Evolutionary conservation across 1,140 invertebrate genomes (phyloP), one percentile per base, ranked within the genome.

Genomic region (Hydropsyche tenuis): DNA sequence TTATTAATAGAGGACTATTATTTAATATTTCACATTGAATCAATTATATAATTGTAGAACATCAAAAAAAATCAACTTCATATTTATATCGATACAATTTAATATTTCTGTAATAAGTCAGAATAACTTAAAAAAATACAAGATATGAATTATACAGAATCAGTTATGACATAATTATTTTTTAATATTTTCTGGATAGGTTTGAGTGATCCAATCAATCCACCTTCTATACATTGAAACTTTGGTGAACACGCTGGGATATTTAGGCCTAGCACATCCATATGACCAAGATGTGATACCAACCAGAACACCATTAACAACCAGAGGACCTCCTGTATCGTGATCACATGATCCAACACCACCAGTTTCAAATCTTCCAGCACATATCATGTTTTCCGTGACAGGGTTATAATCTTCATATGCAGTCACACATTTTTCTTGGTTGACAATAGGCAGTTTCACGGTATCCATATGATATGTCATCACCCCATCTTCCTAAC

Each of bases 191-290:
- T n/a, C n/a, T n/a, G n/a, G n/a, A n/a, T n/a, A n/a, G n/a, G n/a
- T n/a, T n/a, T n/a, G n/a, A n/a, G n/a, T n/a, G n/a, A n/a, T n/a
- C n/a, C n/a, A n/a, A 53, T 53, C 51, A 27, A 77, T 77, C 87
- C 87, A 88, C 23, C 80, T 60, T n/a, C 75, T 75, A 1, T 83
- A 78, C 30, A 63, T 69, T 4, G 79, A 62, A 0, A 89, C 85
- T 69, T 87, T 84, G 0, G 87, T 88, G 72, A 91, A 92, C 1
- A 91, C 87, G 0, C 90, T 87, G 0, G 90, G 90, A 37, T 84
- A 84, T 11, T 82, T 79, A 7, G 80, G 75, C 42, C 79, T 73
- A 4, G 84, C 85, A 78, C 85, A 86, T 2, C 84, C 84, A 7
- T 76, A 78, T 6, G 85, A 85, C 78, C 84, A 87, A 5, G 85